Base-by-base conservation (phyloP, 2,888 invertebrate species). In the Nomada fucata region DNA sequence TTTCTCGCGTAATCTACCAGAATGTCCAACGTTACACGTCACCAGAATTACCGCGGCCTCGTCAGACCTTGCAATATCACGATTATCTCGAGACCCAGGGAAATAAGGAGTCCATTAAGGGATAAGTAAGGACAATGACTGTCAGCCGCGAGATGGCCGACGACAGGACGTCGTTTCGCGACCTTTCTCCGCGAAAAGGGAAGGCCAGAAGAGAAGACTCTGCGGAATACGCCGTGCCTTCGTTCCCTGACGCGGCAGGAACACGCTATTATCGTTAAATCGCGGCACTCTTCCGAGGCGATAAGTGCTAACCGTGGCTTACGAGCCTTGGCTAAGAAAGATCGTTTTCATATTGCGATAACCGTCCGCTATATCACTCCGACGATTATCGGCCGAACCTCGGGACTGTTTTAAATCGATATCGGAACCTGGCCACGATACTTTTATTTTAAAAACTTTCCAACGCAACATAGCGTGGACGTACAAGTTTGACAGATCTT, bases 191-290 rank as follows among this genome's bases (percentile, higher is more conserved):
- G 20, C n/a, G 15, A 36, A 26, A 2, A n/a, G n/a, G 67, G 73
- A 57, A 42, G 71, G 69, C 55, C 44, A 15, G 47, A 47, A 47
- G 47, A 15, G 47, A 47, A 47, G 11, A 47, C 47, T 15, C 20
- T 53, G 47, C 15, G 60, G 79, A 81, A 78, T 73, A 68, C 65
- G 60, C 59, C 50, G 20, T 52, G 75, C 72, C 36, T 63, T 61
- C 44, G 70, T 64, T 76, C 76, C 52, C 44, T 72, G 77, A 76
- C 72, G 78, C 80, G 79, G 57, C 75, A 64, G 82, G 84, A 86
- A 88, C 86, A 86, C 78, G 84, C 84, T 86, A 84, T 90, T 90
- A 89, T 89, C 90, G 88, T 88, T 87, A 85, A 88, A 83, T 86
- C 87, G 79, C 74, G 59, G 73, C 88, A 76, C 85, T 86, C 80